These are phyloP conservation scores for Lindbergichthys nudifrons DNA, from an alignment of 2,797 vertebrate genomes.

Conservation along the genomic window DNA sequence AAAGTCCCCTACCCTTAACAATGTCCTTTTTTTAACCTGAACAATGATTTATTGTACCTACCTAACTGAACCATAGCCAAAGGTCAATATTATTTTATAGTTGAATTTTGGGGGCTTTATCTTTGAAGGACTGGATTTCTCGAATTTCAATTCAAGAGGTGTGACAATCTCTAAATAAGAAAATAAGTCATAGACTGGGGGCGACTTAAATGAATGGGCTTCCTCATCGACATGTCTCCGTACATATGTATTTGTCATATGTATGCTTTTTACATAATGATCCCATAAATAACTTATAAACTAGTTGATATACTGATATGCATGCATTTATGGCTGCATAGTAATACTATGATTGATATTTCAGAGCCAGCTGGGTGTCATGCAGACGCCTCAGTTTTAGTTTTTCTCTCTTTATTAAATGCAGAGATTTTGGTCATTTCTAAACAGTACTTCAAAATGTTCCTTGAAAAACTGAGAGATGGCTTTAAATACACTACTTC, in stretches of 20 bases:
- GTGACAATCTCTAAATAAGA: not conserved
- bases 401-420: slow-evolving; percentile 10
- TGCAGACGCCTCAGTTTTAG: not conserved
- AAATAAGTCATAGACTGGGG: not conserved
- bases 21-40: not conserved
- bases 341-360: not conserved
- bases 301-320: not conserved
- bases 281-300: too few relatives aligned
- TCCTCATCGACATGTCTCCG: too few relatives aligned
- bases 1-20: not conserved
- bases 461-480: slow-evolving; percentile 14
- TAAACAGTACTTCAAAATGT: slow-evolving; percentile 4
- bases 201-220: not conserved
- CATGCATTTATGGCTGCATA: not conserved
- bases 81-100: too few relatives aligned
- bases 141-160: not conserved
- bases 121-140: not conserved
- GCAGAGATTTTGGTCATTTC: not conserved
- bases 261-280: too few relatives aligned
- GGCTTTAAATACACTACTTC: not conserved
- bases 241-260: too few relatives aligned
- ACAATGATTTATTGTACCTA: not conserved
- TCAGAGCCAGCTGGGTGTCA: not conserved
- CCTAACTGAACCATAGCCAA: not conserved
- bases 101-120: not conserved